phyloP scores from a whole-genome alignment of 2,113 vertebrate species.

The Climacteris rufus region DNA sequence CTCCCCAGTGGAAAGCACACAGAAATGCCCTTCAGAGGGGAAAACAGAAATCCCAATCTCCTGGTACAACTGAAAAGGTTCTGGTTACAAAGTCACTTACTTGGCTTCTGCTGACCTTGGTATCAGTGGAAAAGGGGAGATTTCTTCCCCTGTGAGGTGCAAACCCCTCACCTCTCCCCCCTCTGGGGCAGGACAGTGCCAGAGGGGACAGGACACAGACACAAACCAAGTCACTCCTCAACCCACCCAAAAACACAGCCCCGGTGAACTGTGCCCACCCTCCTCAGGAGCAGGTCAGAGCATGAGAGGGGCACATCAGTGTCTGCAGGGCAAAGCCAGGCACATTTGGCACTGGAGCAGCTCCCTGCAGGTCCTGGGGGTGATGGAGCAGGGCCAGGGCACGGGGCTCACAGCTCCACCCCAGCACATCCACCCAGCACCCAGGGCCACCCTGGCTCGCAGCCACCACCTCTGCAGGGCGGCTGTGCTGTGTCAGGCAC shows the following conservation, averaged over 20 bases:
- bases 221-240: neutral
- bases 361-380: neutral
- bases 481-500: neutral
- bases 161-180: neutral
- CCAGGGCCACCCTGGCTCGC: neutral
- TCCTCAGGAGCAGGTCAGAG: neutral
- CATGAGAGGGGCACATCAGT: neutral
- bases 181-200: neutral
- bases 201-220: neutral
- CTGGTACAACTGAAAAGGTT: neutral
- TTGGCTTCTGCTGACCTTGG: neutral
- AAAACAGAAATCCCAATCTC: neutral
- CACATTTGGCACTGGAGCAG: accelerated
- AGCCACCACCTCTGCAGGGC: neutral
- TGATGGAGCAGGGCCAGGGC: neutral
- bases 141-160: neutral
- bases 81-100: neutral
- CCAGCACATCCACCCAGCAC: accelerated
- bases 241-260: accelerated
- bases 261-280: neutral
- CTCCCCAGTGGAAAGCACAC: accelerated
- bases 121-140: neutral
- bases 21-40: neutral
- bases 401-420: neutral
- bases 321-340: neutral